Evolutionary conservation across 2,888 invertebrate species (phyloP).

Genomic region (Epistrophe eligans): DNA sequence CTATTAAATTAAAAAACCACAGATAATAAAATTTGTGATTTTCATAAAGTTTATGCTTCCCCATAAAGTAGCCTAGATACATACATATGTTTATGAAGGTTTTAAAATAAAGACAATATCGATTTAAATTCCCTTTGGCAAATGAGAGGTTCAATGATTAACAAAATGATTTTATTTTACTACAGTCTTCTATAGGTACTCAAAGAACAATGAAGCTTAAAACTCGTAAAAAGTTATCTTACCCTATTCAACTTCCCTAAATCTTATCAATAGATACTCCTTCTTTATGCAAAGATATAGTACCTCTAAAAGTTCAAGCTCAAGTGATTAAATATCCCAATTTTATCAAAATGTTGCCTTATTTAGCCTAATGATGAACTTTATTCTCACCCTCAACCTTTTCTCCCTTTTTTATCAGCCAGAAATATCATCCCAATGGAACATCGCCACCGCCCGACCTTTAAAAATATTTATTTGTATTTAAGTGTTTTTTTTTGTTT

Average conservation of each 20-base stretch:
- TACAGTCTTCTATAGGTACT: neutral
- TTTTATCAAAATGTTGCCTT: conserved; percentile 24
- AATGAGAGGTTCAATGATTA: neutral
- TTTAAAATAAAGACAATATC: conserved; percentile 3
- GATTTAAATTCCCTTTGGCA: conserved; percentile 9
- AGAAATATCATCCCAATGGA: conserved; percentile 1
- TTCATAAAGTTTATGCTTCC: neutral
- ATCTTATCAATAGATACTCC: neutral
- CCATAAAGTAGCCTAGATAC: neutral
- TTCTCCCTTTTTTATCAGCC: neutral
- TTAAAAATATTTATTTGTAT: conserved; percentile 3
- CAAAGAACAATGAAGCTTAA: conserved; percentile 9
- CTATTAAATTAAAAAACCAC: conserved; percentile 39
- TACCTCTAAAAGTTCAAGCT: conserved; percentile 17
- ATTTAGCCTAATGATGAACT: conserved; percentile 17
- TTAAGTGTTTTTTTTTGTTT: conserved; percentile 23
- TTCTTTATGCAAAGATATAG: conserved; percentile 3
- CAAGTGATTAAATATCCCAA: conserved; percentile 23
- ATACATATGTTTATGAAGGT: too few species aligned
- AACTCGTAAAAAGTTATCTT: neutral
- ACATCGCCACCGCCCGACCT: neutral
- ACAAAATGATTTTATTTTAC: conserved; percentile 17
- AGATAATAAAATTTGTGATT: conserved; percentile 15
- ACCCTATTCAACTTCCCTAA: conserved; percentile 6
- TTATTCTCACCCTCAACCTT: neutral